These are phyloP conservation scores for Myathropa florea DNA, from an alignment of 2,888 invertebrate species.

Conservation along the genomic window DNA sequence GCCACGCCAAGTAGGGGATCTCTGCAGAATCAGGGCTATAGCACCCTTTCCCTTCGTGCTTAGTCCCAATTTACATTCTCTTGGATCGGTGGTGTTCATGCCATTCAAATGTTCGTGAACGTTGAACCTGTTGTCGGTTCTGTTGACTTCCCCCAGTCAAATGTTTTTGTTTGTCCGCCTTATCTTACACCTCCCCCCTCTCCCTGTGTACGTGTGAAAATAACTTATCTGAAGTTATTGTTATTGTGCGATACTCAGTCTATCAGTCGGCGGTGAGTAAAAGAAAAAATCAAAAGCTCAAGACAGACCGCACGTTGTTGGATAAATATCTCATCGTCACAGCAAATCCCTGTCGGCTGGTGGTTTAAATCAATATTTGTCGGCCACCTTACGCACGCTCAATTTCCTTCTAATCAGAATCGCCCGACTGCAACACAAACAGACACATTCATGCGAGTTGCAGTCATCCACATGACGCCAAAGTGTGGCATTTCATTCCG, in stretches of 20 bases:
- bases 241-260: not conserved
- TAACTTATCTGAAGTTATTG: not conserved
- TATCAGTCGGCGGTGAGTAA: not conserved
- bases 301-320: not conserved
- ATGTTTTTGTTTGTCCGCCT: not conserved
- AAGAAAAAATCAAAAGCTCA: not conserved
- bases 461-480: not conserved
- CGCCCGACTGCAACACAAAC: slow-evolving; percentile 12
- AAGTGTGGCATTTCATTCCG: not conserved
- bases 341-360: slow-evolving; percentile 6
- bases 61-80: no score
- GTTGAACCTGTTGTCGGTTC: not conserved
- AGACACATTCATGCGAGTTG: not conserved
- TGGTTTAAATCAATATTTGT: slow-evolving; percentile 59
- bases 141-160: not conserved
- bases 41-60: no score
- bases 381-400: slow-evolving; percentile 61
- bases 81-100: no score
- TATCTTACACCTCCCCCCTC: not conserved
- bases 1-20: no score
- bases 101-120: no score
- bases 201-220: no score
- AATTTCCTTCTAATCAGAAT: slow-evolving; percentile 40
- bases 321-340: not conserved
- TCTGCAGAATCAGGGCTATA: no score